Percentiles rank a stretch among this genome's conserved stretches.
Evolutionary conservation across 2,797 vertebrate species (phyloP).

Genomic region (Ataeniobius toweri): DNA sequence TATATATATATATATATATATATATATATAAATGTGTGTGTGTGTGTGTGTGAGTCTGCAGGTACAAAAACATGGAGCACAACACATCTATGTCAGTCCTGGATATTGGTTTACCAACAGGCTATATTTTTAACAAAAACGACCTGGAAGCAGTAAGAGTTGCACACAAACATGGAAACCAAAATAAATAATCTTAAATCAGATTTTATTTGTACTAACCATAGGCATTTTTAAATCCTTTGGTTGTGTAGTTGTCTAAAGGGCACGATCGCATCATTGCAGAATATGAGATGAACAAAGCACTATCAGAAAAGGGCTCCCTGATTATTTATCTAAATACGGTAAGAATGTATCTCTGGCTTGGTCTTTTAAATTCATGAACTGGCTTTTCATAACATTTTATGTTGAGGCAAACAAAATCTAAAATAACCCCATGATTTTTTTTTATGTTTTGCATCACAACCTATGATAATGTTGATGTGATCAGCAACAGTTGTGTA

Average conservation of each 20-base stretch:
- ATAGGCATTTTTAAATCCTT: neutral
- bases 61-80: slow-evolving; percentile 48
- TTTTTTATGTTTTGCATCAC: neutral
- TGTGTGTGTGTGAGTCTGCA: slow-evolving; percentile 34
- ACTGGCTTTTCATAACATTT: neutral
- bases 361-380: neutral
- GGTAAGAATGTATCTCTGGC: slow-evolving; percentile 60
- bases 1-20: too few relatives aligned
- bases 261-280: slow-evolving; percentile 78
- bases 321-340: slow-evolving; percentile 86
- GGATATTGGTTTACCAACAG: slow-evolving; percentile 86
- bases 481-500: neutral
- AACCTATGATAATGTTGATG: too few relatives aligned
- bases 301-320: slow-evolving; percentile 77
- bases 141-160: slow-evolving; percentile 81
- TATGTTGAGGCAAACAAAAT: neutral
- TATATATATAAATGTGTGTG: too few relatives aligned
- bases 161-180: neutral
- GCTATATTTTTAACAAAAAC: slow-evolving; percentile 73
- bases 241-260: slow-evolving; percentile 69
- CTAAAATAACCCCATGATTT: neutral
- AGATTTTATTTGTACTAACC: neutral
- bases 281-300: slow-evolving; percentile 71
- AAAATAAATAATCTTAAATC: neutral
- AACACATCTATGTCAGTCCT: slow-evolving; percentile 85